phyloP scores from a whole-genome alignment of 2,113 vertebrate genomes.

The Limanda limanda region DNA sequence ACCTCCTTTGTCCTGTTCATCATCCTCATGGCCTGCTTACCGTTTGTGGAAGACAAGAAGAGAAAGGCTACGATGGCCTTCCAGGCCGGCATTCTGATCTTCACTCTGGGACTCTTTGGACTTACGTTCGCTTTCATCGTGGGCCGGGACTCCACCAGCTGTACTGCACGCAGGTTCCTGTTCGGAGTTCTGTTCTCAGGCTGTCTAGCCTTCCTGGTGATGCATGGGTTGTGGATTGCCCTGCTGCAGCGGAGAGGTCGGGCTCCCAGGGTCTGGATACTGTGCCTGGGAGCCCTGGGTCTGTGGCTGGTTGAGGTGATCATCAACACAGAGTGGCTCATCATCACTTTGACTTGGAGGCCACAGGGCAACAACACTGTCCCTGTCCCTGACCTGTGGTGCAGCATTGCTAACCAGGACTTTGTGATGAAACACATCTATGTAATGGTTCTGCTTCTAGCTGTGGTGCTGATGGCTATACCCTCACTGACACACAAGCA shows the following conservation, averaged over 20 bases:
- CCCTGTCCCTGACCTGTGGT: conserved; percentile 59
- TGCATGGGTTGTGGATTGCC: conserved; percentile 87
- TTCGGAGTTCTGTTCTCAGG: conserved; percentile 91
- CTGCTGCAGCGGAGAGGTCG: conserved; percentile 81
- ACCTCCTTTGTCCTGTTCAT: conserved; percentile 88
- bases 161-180: conserved; percentile 89
- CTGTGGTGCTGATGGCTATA: conserved; percentile 77
- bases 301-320: conserved; percentile 90
- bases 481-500: conserved; percentile 81
- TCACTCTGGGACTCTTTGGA: conserved; percentile 91
- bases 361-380: accelerated
- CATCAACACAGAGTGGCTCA: conserved; percentile 93
- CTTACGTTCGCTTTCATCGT: conserved; percentile 91
- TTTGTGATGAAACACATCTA: conserved; percentile 93
- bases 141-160: conserved; percentile 86
- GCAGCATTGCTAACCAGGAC: conserved; percentile 84
- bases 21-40: conserved; percentile 86
- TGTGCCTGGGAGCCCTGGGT: conserved; percentile 83
- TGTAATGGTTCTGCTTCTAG: conserved; percentile 88
- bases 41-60: conserved; percentile 86
- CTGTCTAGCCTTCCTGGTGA: conserved; percentile 90
- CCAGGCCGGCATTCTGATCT: conserved; percentile 87
- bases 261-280: conserved; percentile 83
- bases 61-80: conserved; percentile 87
- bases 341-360: conserved; percentile 84